Percentiles rank a stretch among this genome's conserved stretches.
Evolutionary conservation across 1,140 invertebrate species (phyloP).

Genomic region (Drosophila willistoni): DNA sequence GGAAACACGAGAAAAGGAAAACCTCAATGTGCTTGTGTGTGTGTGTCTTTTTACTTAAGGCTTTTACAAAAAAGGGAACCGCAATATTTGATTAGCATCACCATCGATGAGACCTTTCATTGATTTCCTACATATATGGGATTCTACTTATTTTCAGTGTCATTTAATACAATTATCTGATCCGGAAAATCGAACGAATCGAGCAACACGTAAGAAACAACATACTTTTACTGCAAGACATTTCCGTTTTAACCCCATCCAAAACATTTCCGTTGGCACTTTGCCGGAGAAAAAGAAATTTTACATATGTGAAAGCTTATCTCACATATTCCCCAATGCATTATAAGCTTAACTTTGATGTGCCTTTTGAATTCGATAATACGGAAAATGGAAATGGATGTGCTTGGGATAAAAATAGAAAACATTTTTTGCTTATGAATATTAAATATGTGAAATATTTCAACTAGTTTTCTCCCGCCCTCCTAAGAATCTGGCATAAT

Average conservation of each 20-base stretch:
- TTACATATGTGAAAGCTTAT: neutral
- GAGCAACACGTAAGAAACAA: slow-evolving; percentile 12
- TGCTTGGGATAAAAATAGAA: neutral
- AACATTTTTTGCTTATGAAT: slow-evolving; percentile 30
- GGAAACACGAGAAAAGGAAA: slow-evolving; percentile 3
- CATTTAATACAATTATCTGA: slow-evolving; percentile 73
- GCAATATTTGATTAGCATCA: slow-evolving; percentile 79
- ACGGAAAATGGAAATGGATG: neutral
- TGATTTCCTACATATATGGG: slow-evolving; percentile 40
- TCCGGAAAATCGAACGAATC: slow-evolving; percentile 58
- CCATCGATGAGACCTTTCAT: slow-evolving; percentile 33
- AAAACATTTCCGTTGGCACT: slow-evolving; percentile 69
- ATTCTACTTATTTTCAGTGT: slow-evolving; percentile 62
- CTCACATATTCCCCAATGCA: slow-evolving; percentile 70
- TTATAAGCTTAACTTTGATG: slow-evolving; percentile 53
- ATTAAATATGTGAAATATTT: slow-evolving; percentile 17
- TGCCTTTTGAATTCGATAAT: slow-evolving; percentile 47
- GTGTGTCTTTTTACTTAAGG: slow-evolving; percentile 35
- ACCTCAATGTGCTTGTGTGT: slow-evolving; percentile 1
- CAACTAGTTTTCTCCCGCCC: slow-evolving; percentile 1
- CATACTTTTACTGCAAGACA: slow-evolving; percentile 60
- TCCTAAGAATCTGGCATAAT: too few relatives aligned
- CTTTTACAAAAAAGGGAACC: slow-evolving; percentile 57
- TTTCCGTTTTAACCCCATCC: slow-evolving; percentile 26
- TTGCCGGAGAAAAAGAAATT: slow-evolving; percentile 33